Percentiles rank a stretch among this genome's conserved stretches.
phyloP scores from a whole-genome alignment of 2,888 invertebrate species.

The Hypselothyrea guttata region DNA sequence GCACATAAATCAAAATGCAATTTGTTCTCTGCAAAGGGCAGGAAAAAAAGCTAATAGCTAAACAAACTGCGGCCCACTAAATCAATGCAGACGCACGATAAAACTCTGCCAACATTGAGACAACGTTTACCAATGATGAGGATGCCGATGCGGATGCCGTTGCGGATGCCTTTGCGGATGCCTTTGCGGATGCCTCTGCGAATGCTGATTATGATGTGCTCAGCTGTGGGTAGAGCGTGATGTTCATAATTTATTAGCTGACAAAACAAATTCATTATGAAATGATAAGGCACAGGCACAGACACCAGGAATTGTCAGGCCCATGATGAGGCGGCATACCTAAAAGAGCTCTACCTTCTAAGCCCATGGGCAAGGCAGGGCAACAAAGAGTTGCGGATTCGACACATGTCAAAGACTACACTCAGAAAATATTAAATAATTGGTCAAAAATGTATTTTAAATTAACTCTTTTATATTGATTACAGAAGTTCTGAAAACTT shows the following conservation, averaged over 20 bases:
- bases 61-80: slow-evolving; percentile 76
- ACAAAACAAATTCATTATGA: slow-evolving; percentile 79
- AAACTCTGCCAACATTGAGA: slow-evolving; percentile 31
- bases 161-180: slow-evolving; percentile 39
- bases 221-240: slow-evolving; percentile 52
- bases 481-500: too few relatives aligned
- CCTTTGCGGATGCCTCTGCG: slow-evolving; percentile 33
- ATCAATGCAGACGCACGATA: slow-evolving; percentile 66
- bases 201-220: slow-evolving; percentile 67
- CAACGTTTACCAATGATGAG: slow-evolving; percentile 47
- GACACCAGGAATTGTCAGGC: slow-evolving; percentile 61
- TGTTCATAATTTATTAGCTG: slow-evolving; percentile 76
- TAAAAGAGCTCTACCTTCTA: slow-evolving; percentile 17
- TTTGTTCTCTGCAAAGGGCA: slow-evolving; percentile 75
- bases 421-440: too few relatives aligned
- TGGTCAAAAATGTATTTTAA: too few relatives aligned
- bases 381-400: slow-evolving; percentile 26
- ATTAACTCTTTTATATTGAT: too few relatives aligned
- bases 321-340: slow-evolving; percentile 45
- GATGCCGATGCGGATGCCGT: slow-evolving; percentile 31
- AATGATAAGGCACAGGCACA: slow-evolving; percentile 64
- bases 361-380: slow-evolving; percentile 1
- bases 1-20: slow-evolving; percentile 79
- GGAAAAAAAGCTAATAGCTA: slow-evolving; percentile 75
- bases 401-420: not conserved